Percentiles rank a stretch among this genome's conserved stretches.
These are phyloP conservation scores for Psophia crepitans DNA, from an alignment of 2,113 vertebrate genomes.

Conservation along the genomic window DNA sequence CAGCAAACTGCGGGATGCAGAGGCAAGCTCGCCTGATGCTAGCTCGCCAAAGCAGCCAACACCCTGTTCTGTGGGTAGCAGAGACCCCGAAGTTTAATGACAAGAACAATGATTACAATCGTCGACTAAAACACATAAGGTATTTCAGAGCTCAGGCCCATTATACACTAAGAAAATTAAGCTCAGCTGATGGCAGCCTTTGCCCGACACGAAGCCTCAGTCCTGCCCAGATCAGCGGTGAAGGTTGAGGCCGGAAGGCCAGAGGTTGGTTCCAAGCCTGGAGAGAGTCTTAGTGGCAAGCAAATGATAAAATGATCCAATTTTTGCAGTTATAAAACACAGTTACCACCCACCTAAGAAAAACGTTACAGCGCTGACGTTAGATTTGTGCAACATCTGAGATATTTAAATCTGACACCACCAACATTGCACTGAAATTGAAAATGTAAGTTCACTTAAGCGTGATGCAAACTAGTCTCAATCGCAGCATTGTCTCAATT, in stretches of 20 bases:
- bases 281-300: neutral
- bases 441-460: neutral
- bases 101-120: neutral
- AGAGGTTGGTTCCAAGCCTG: neutral
- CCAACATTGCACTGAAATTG: neutral
- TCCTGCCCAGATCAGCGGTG: neutral
- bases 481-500: neutral
- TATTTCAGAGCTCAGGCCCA: neutral
- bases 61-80: neutral
- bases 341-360: neutral
- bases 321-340: neutral
- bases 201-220: neutral
- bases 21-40: no score
- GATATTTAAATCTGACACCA: neutral
- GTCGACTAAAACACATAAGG: accelerated
- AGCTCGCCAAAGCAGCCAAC: neutral
- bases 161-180: neutral
- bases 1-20: no score
- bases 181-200: accelerated
- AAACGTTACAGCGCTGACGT: neutral
- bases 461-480: neutral
- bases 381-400: neutral
- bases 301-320: neutral
- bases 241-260: neutral
- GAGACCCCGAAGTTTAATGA: neutral